Conservation (phyloP, 1,140 invertebrate species). For the Polypedilum pembai region DNA sequence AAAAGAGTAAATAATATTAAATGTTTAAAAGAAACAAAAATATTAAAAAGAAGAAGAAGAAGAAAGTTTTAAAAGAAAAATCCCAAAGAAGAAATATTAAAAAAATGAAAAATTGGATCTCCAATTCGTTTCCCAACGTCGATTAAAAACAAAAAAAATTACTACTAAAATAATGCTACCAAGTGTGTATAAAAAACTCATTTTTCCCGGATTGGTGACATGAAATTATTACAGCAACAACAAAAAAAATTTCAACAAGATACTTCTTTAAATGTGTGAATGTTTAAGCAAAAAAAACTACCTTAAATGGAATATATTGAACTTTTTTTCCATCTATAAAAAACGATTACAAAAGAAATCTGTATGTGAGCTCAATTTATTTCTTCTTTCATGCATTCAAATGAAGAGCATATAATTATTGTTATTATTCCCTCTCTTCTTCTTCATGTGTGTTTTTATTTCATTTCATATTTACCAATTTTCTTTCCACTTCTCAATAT, state of each 20-base stretch:
- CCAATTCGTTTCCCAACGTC: neutral
- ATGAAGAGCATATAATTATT: no score
- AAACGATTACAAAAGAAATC: neutral
- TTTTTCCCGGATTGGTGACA: conserved; percentile 1
- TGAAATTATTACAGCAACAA: neutral
- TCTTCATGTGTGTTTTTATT: no score
- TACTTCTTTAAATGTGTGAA: neutral
- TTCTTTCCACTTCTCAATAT: no score
- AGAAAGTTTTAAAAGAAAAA: neutral
- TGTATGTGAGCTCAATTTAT: conserved; percentile 11
- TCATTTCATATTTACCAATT: no score
- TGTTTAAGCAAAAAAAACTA: neutral
- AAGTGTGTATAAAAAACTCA: conserved; percentile 3
- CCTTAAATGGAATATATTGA: no score
- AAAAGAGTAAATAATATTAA: neutral
- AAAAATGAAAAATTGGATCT: conserved; percentile 5
- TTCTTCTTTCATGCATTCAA: neutral
- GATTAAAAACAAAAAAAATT: neutral
- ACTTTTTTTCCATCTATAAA: no score
- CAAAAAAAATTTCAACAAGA: no score
- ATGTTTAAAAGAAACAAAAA: neutral
- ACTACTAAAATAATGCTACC: neutral
- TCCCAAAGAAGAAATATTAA: neutral
- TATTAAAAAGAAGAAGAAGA: neutral
- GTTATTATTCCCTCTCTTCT: no score